Conservation (phyloP, 2,888 invertebrate genomes). For the Xestia rhomboidea region DNA sequence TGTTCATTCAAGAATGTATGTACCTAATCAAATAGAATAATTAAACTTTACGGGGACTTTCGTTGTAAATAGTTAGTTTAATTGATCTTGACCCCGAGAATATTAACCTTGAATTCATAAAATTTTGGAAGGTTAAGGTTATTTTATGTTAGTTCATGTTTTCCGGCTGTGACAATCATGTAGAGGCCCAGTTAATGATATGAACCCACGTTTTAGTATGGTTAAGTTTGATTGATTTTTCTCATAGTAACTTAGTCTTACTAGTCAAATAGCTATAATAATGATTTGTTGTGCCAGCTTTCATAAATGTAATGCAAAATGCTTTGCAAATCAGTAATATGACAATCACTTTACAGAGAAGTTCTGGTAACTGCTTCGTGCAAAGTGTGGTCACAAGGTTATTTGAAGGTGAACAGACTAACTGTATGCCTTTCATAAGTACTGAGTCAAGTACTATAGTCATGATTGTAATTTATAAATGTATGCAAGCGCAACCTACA, state of each 20-base stretch:
- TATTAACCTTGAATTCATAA: slow-evolving; percentile 12
- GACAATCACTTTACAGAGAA: slow-evolving; percentile 1
- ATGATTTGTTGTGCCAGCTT: not conserved
- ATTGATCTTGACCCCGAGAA: not conserved
- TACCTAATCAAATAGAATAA: not conserved
- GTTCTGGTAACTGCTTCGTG: slow-evolving; percentile 24
- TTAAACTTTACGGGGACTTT: not conserved
- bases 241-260: not conserved
- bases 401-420: slow-evolving; percentile 50
- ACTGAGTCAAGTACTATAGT: slow-evolving; percentile 31
- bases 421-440: slow-evolving; percentile 38
- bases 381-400: slow-evolving; percentile 45
- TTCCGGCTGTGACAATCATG: not conserved
- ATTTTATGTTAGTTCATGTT: not conserved
- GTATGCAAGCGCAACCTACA: not conserved
- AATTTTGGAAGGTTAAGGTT: slow-evolving; percentile 25
- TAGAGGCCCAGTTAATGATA: not conserved
- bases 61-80: not conserved
- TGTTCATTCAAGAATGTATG: not conserved
- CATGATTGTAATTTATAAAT: slow-evolving; percentile 10
- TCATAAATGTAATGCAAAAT: not conserved
- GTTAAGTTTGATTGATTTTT: not conserved
- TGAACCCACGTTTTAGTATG: not conserved
- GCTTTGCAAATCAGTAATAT: not conserved
- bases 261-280: not conserved